Evolutionary conservation across 2,888 invertebrate species (phyloP).

Genomic region (Branchipolynoe longqiensis): DNA sequence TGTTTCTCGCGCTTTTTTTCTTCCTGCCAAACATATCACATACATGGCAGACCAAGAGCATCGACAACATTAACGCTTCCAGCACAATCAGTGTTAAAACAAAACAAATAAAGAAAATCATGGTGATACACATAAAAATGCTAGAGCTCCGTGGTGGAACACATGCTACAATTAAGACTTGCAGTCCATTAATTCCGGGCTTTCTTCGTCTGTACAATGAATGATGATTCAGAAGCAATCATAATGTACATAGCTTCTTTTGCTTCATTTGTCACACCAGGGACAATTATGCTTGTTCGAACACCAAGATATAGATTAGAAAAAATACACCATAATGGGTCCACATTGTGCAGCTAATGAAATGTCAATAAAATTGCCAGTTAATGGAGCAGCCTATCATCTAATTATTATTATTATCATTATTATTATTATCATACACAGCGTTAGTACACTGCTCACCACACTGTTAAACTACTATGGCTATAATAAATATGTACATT

Average conservation of each 20-base stretch:
- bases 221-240: constrained; percentile 53
- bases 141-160: constrained; percentile 34
- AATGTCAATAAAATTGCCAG: constrained; percentile 52
- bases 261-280: constrained; percentile 55
- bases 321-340: constrained; percentile 55
- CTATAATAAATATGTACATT: constrained; percentile 56
- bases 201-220: constrained; percentile 53
- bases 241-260: constrained; percentile 47
- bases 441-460: constrained; percentile 55
- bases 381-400: constrained; percentile 38
- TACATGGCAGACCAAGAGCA: constrained; percentile 31
- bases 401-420: no score
- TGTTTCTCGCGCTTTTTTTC: no score
- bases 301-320: constrained; percentile 55
- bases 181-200: constrained; percentile 32
- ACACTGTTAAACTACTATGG: constrained; percentile 51
- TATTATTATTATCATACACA: constrained; percentile 53
- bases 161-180: constrained; percentile 36
- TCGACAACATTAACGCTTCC: constrained; percentile 41
- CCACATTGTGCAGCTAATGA: constrained; percentile 53
- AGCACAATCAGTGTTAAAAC: constrained; percentile 28
- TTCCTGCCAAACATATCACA: constrained; percentile 53
- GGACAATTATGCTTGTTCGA: constrained; percentile 51
- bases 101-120: constrained; percentile 46
- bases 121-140: constrained; percentile 44